Percentiles rank a stretch among this genome's conserved stretches.
Evolutionary conservation across 2,888 invertebrate genomes (phyloP).

Genomic region (Nemoura dubitans): DNA sequence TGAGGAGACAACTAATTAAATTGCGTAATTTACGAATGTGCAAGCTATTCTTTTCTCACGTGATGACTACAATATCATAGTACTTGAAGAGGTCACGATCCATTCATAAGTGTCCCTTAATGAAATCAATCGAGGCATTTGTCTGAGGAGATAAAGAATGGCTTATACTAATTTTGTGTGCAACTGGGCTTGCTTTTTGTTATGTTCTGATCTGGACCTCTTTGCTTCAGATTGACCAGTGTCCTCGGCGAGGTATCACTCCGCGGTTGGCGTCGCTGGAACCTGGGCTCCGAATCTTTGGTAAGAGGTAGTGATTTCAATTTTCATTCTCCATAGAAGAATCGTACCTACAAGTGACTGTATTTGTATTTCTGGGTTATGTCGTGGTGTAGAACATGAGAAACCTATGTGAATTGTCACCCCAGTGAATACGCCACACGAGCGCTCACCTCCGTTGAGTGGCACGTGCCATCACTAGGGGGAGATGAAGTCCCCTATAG

Average conservation of each 20-base stretch:
- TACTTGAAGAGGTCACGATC: neutral
- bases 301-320: no score
- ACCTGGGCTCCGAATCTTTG: no score
- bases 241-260: no score
- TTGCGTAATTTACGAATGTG: no score
- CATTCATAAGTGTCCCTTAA: neutral
- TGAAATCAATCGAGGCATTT: neutral
- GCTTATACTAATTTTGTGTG: neutral
- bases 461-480: neutral
- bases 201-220: neutral
- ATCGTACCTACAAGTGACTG: no score
- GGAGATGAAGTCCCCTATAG: neutral
- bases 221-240: neutral
- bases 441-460: neutral
- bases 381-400: no score
- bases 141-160: neutral
- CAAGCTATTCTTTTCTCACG: neutral
- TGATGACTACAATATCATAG: neutral
- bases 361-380: no score
- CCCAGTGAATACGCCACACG: neutral
- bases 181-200: neutral
- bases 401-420: no score
- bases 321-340: no score
- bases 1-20: no score
- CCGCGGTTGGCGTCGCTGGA: no score